These are phyloP conservation scores for Pristionchus mayeri DNA, from an alignment of 2,888 invertebrate genomes.

Conservation along the genomic window DNA sequence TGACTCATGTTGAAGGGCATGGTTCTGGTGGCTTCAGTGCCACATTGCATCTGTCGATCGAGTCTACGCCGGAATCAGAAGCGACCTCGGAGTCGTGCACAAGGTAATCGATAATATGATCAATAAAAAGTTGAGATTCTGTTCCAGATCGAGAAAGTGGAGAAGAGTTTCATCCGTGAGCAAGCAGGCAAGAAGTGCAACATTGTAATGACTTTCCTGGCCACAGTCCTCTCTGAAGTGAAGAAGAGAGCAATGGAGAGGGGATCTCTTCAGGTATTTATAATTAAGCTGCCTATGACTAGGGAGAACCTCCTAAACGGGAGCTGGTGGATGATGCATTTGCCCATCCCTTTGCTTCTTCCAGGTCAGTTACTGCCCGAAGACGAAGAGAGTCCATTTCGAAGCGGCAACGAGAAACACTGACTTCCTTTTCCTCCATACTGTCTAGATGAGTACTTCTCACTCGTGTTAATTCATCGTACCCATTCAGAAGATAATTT, in stretches of 20 bases:
- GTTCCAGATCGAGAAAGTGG: neutral
- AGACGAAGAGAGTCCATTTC: neutral
- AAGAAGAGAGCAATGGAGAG: neutral
- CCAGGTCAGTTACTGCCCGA: slow-evolving; percentile 12
- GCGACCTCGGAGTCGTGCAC: neutral
- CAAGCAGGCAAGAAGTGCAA: neutral
- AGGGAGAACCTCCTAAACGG: no score
- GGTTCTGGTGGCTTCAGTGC: slow-evolving; percentile 37
- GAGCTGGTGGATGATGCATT: no score
- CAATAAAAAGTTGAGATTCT: neutral
- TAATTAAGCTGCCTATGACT: neutral
- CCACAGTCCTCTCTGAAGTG: slow-evolving; percentile 24
- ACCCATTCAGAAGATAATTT: no score
- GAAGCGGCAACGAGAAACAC: neutral
- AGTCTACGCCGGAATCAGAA: slow-evolving; percentile 14
- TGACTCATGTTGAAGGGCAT: neutral
- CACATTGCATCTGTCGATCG: neutral
- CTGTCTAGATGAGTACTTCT: no score
- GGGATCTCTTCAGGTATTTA: neutral
- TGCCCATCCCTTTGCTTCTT: no score
- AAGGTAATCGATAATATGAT: neutral
- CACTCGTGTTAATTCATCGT: no score
- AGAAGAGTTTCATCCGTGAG: slow-evolving; percentile 9
- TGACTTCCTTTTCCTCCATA: no score
- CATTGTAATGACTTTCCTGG: slow-evolving; percentile 1